Conservation (phyloP, 1,140 invertebrate species). For the Drosophila sturtevanti region DNA sequence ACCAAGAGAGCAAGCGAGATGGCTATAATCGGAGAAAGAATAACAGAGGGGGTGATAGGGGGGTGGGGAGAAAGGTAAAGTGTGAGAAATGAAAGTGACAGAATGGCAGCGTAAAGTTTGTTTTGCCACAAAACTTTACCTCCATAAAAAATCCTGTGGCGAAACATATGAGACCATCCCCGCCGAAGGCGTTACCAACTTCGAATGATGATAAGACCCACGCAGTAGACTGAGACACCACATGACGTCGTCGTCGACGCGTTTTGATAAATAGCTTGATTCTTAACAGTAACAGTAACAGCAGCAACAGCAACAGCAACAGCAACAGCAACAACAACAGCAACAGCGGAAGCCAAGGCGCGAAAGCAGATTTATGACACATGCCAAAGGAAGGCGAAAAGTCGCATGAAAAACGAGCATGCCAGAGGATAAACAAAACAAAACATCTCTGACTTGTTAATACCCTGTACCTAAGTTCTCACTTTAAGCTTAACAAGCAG, state of each 20-base stretch:
- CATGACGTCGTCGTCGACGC: constrained; percentile 25
- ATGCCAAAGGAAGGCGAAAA: constrained; percentile 46
- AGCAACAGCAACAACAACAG: constrained; percentile 7
- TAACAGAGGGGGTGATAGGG: background rate
- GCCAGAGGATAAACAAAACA: background rate
- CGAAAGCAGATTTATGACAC: constrained; percentile 57
- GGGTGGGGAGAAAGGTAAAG: background rate
- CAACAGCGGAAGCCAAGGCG: constrained; percentile 29
- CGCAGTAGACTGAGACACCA: constrained; percentile 27
- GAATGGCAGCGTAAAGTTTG: constrained; percentile 38
- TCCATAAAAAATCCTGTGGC: constrained; percentile 51
- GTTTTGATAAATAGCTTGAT: constrained; percentile 58
- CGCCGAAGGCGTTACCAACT: constrained; percentile 4
- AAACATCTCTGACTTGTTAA: background rate
- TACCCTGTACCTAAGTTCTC: background rate
- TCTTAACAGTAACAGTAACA: constrained; percentile 26
- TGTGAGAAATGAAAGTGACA: background rate
- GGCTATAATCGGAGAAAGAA: background rate
- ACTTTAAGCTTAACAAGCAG: no score
- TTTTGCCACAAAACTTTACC: constrained; percentile 53
- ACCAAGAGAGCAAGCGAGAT: no score
- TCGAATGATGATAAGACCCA: constrained; percentile 43
- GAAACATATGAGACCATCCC: constrained; percentile 27
- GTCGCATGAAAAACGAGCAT: constrained; percentile 27
- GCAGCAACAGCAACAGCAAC: no score